These are phyloP conservation scores for Odontomachus brunneus DNA, from an alignment of 1,140 invertebrate species.

Conservation along the genomic window DNA sequence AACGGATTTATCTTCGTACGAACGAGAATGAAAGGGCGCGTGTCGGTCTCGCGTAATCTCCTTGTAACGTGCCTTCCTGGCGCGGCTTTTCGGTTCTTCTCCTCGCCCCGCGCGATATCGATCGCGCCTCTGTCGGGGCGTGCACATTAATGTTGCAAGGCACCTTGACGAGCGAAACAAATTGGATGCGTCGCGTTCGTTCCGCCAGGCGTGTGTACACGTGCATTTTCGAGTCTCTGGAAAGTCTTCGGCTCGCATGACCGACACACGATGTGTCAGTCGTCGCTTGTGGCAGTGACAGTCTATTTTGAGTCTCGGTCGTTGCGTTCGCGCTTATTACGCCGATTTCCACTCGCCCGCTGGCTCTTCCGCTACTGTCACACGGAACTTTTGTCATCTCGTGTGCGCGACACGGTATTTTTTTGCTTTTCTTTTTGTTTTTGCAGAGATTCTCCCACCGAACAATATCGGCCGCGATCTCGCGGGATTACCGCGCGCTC, in stretches of 20 bases:
- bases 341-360: background rate
- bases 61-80: background rate
- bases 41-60: background rate
- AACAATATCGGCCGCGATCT: too few relatives aligned
- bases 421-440: too few relatives aligned
- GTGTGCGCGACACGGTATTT: background rate
- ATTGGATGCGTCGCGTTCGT: constrained; percentile 48
- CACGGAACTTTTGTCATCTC: background rate
- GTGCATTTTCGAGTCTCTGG: constrained; percentile 52
- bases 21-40: background rate
- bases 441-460: too few relatives aligned
- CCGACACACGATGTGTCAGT: constrained; percentile 30
- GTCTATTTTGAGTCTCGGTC: constrained; percentile 50
- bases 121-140: constrained; percentile 60
- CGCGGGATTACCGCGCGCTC: too few relatives aligned
- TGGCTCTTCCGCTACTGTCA: background rate
- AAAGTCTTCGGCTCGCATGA: constrained; percentile 36
- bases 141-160: constrained; percentile 59
- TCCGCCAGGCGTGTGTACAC: background rate
- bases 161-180: constrained; percentile 57
- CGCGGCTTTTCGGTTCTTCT: constrained; percentile 12
- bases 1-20: constrained; percentile 15
- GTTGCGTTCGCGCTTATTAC: constrained; percentile 7
- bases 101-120: constrained; percentile 54
- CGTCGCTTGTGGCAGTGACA: constrained; percentile 29